phyloP scores from a whole-genome alignment of 2,113 vertebrate genomes.

The Sigmodon hispidus region DNA sequence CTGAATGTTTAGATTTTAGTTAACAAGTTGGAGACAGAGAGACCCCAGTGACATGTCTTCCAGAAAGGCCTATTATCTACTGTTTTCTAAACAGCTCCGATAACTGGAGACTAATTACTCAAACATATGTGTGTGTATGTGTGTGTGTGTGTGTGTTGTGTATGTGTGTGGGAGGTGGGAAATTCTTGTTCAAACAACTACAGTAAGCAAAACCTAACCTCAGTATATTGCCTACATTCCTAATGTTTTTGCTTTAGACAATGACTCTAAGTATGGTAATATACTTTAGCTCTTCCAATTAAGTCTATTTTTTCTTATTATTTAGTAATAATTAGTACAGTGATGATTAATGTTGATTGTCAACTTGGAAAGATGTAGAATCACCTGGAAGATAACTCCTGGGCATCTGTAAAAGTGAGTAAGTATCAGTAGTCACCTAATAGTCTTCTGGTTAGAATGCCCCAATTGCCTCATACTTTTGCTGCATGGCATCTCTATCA shows the following conservation, averaged over 20 bases:
- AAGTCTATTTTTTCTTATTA: not conserved
- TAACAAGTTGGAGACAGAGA: not conserved
- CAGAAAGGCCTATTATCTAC: not conserved
- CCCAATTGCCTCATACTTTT: not conserved
- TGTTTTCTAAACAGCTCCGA: not conserved
- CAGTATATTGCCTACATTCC: not conserved
- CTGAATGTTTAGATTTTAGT: not conserved
- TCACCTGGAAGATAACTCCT: not conserved
- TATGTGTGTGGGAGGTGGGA: not conserved
- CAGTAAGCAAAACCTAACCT: not conserved
- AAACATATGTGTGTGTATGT: not conserved
- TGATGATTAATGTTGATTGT: not conserved
- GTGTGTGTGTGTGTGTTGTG: not conserved
- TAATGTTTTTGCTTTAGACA: not conserved
- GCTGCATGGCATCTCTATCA: too few species aligned
- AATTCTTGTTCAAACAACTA: not conserved
- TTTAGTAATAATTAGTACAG: not conserved
- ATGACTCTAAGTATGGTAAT: not conserved
- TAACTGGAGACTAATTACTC: not conserved
- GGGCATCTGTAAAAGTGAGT: not conserved
- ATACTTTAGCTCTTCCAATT: not conserved
- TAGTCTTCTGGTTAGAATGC: not conserved
- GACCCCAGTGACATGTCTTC: not conserved
- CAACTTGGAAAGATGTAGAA: not conserved
- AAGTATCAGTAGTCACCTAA: too few species aligned